Percentiles rank a stretch among this genome's conserved stretches.
Conservation (phyloP, 2,888 invertebrate genomes). For the Onchidella celtica region DNA sequence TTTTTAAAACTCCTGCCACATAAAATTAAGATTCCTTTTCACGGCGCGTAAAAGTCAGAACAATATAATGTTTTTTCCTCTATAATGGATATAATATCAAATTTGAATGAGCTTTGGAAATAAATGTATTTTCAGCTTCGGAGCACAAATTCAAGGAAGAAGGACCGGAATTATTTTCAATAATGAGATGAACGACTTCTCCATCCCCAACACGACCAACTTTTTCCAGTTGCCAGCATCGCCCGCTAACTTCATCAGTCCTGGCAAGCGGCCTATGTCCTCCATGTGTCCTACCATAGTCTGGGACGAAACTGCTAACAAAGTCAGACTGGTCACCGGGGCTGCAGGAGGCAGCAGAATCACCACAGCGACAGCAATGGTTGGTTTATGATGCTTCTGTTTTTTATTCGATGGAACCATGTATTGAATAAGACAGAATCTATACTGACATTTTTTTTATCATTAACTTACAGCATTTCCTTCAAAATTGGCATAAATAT, state of each 20-base stretch:
- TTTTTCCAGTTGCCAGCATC: slow-evolving; percentile 84
- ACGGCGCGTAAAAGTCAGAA: too few species aligned
- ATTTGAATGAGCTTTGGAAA: too few species aligned
- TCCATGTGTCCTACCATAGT: slow-evolving; percentile 94
- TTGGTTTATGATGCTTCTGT: too few species aligned
- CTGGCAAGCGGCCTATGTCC: slow-evolving; percentile 91
- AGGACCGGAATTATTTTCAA: slow-evolving; percentile 91
- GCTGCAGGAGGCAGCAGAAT: slow-evolving; percentile 95
- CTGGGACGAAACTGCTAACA: slow-evolving; percentile 83
- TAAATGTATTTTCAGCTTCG: slow-evolving; percentile 91
- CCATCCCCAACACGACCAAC: slow-evolving; percentile 83
- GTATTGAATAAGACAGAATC: too few species aligned
- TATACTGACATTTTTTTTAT: too few species aligned
- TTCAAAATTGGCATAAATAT: too few species aligned
- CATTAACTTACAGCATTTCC: too few species aligned
- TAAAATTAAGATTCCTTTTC: too few species aligned
- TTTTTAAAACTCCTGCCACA: too few species aligned
- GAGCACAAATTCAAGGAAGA: slow-evolving; percentile 83
- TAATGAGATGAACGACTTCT: slow-evolving; percentile 95
- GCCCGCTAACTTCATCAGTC: slow-evolving; percentile 89
- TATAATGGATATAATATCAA: too few species aligned
- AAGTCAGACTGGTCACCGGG: slow-evolving; percentile 87
- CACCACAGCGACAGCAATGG: slow-evolving; percentile 86
- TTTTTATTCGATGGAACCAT: too few species aligned
- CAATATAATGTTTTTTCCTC: too few species aligned